Evolutionary conservation across 2,113 vertebrate species (phyloP).

Genomic region (Crotophaga sulcirostris): DNA sequence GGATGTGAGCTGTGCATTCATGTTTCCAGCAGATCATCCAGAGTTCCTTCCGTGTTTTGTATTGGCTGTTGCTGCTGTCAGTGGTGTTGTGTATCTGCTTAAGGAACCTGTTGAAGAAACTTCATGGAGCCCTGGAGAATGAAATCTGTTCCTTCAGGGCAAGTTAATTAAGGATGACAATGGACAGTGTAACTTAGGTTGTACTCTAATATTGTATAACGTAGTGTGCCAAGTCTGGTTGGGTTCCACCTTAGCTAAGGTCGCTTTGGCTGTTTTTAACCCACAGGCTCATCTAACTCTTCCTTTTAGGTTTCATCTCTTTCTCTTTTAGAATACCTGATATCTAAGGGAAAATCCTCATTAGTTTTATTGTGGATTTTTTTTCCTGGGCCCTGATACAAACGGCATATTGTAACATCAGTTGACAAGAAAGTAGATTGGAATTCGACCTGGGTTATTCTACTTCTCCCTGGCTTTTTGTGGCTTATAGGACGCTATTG

Average conservation of each 20-base stretch:
- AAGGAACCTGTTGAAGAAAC: background rate
- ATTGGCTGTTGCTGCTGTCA: background rate
- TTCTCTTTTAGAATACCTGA: background rate
- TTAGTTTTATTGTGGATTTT: background rate
- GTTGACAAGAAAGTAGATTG: background rate
- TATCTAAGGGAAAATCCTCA: background rate
- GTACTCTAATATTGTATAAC: background rate
- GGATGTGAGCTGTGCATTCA: background rate
- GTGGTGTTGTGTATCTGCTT: fast-evolving
- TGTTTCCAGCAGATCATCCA: background rate
- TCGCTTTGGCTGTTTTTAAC: background rate
- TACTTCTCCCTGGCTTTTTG: background rate
- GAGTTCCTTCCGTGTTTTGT: background rate
- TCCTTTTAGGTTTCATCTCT: background rate
- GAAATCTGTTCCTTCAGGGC: background rate
- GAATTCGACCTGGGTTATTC: background rate
- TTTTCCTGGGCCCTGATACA: background rate
- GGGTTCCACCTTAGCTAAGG: background rate
- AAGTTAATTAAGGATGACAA: background rate
- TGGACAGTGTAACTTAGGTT: background rate
- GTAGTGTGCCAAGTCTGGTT: background rate
- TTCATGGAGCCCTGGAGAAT: background rate
- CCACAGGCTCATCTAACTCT: background rate
- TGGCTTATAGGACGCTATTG: background rate
- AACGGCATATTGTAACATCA: background rate